Conservation (phyloP, 1,140 invertebrate genomes). For the Lordiphosa collinella region DNA sequence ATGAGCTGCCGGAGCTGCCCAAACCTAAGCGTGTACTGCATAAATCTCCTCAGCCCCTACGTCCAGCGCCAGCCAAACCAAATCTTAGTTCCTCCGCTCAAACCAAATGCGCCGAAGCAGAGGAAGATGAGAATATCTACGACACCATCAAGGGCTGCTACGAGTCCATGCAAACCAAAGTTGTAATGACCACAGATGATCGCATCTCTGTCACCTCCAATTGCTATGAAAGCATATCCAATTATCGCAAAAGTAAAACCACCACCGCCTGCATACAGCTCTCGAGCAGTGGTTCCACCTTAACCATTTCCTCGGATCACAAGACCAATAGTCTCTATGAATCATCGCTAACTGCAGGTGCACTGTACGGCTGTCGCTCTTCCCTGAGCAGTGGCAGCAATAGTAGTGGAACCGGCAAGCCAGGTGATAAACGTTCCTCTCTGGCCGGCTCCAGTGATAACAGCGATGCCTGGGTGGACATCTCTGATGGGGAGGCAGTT, state of each 20-base stretch:
- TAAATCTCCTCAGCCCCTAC: slow-evolving; percentile 37
- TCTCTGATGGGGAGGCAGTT: slow-evolving; percentile 80
- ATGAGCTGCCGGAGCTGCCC: slow-evolving; percentile 65
- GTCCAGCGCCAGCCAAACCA: slow-evolving; percentile 53
- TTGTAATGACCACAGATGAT: slow-evolving; percentile 35
- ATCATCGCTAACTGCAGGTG: slow-evolving; percentile 54
- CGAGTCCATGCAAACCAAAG: slow-evolving; percentile 55
- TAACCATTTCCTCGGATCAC: slow-evolving; percentile 83
- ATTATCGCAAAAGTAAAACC: slow-evolving; percentile 72
- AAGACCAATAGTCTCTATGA: slow-evolving; percentile 85
- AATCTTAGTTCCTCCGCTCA: background rate
- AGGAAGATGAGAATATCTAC: slow-evolving; percentile 82
- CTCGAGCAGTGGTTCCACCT: slow-evolving; percentile 80
- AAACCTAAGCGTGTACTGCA: slow-evolving; percentile 66
- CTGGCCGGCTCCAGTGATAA: slow-evolving; percentile 82
- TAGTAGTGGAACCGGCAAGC: slow-evolving; percentile 26
- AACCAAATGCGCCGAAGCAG: slow-evolving; percentile 30
- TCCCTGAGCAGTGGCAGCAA: slow-evolving; percentile 45
- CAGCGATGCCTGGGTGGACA: slow-evolving; percentile 85
- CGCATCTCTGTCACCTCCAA: slow-evolving; percentile 80
- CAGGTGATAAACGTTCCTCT: slow-evolving; percentile 48
- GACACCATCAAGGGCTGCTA: slow-evolving; percentile 82
- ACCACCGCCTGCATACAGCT: slow-evolving; percentile 79
- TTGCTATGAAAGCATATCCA: slow-evolving; percentile 82
- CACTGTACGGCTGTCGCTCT: slow-evolving; percentile 39